phyloP scores from a whole-genome alignment of 2,797 vertebrate species.

The Pipistrellus nathusii region DNA sequence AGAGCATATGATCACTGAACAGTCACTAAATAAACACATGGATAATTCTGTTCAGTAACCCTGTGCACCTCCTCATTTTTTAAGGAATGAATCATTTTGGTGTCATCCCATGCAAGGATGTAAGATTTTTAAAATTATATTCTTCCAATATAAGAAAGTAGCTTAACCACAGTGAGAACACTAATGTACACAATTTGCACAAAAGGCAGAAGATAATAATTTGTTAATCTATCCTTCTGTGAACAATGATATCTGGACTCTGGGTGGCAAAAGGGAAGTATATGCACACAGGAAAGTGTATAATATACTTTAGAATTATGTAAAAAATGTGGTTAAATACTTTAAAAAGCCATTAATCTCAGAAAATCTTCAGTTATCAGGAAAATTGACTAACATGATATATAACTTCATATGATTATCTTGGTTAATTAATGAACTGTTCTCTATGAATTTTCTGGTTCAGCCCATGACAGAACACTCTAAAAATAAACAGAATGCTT shows the following conservation, averaged over 20 bases:
- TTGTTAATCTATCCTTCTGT: neutral
- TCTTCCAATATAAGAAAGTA: neutral
- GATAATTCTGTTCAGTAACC: neutral
- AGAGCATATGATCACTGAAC: conserved; percentile 2
- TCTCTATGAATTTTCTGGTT: conserved; percentile 41
- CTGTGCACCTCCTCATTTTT: neutral
- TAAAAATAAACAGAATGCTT: conserved; percentile 65
- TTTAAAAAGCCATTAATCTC: conserved; percentile 30
- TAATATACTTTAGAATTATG: conserved; percentile 13
- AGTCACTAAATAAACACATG: conserved; percentile 2
- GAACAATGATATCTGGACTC: neutral
- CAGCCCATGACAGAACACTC: conserved; percentile 25
- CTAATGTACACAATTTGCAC: neutral
- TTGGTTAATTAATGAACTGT: conserved; percentile 55
- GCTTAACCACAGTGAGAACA: neutral
- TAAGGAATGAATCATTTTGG: neutral
- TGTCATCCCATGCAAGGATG: neutral
- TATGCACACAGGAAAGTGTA: neutral
- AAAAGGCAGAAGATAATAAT: conserved; percentile 25
- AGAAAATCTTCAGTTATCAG: conserved; percentile 40
- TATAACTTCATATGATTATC: conserved; percentile 46
- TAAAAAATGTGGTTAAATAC: conserved; percentile 42
- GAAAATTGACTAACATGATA: conserved; percentile 46
- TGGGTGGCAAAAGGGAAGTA: neutral
- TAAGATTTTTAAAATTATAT: neutral